These are phyloP conservation scores for Tethya wilhelma DNA, from an alignment of 37 sponge, comb jelly and placozoan genomes.

Conservation along the genomic window DNA sequence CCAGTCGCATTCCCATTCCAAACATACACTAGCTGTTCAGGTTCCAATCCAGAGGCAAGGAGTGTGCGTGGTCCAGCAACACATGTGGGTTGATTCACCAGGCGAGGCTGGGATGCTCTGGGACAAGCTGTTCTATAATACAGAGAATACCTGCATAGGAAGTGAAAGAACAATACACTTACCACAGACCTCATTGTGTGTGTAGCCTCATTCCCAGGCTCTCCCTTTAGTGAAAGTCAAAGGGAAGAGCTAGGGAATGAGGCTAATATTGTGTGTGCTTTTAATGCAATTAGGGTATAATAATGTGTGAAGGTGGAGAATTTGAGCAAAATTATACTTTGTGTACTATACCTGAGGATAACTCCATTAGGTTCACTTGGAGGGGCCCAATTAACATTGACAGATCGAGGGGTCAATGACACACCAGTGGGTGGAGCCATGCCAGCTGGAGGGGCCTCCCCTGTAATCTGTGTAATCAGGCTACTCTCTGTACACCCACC, in stretches of 20 bases:
- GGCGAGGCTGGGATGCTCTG: slow-evolving; percentile 46
- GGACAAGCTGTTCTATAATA: slow-evolving; percentile 74
- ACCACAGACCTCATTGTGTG: neutral
- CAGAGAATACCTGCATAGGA: slow-evolving; percentile 70
- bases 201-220: neutral
- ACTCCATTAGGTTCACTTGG: slow-evolving; percentile 80
- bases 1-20: slow-evolving; percentile 7
- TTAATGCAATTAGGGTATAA: too few species aligned
- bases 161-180: neutral
- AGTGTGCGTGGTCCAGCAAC: slow-evolving; percentile 14
- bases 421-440: slow-evolving; percentile 38
- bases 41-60: neutral
- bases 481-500: slow-evolving; percentile 70
- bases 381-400: slow-evolving; percentile 63
- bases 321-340: neutral
- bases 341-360: slow-evolving; percentile 54
- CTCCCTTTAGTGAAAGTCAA: neutral
- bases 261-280: too few species aligned
- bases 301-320: too few species aligned
- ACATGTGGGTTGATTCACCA: slow-evolving; percentile 11
- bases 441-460: slow-evolving; percentile 67
- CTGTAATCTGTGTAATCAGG: slow-evolving; percentile 16
- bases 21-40: neutral
- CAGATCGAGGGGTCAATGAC: slow-evolving; percentile 10
- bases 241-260: too few species aligned